Conservation (phyloP, 2,797 vertebrate genomes). For the Phrynocephalus vlangalii region DNA sequence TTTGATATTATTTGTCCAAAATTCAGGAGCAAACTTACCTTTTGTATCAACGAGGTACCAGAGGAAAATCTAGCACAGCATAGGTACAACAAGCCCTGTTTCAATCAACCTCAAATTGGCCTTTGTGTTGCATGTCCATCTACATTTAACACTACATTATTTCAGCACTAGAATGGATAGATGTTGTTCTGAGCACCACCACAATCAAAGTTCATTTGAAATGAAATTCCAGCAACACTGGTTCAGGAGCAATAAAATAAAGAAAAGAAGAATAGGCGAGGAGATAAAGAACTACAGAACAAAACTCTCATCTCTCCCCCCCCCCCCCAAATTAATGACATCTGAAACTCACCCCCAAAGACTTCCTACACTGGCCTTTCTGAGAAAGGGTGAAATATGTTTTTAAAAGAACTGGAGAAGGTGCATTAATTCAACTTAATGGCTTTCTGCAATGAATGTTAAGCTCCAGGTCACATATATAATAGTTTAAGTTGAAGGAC, state of each 20-base stretch:
- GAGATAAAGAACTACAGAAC: neutral
- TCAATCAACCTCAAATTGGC: neutral
- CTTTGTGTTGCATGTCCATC: neutral
- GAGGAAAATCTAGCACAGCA: neutral
- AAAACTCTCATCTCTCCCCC: neutral
- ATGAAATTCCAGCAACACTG: too few species aligned
- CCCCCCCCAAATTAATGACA: conserved; percentile 1
- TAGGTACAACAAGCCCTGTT: neutral
- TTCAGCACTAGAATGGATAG: neutral
- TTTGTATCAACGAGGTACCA: neutral
- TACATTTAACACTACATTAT: neutral
- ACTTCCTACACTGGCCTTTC: conserved; percentile 46
- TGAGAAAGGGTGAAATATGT: conserved; percentile 40
- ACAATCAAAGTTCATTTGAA: neutral
- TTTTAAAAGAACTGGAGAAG: conserved; percentile 53
- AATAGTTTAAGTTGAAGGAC: conserved; percentile 58
- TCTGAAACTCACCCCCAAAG: conserved; percentile 38
- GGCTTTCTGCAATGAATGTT: conserved; percentile 50
- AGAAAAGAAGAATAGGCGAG: neutral
- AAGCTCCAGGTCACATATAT: conserved; percentile 58
- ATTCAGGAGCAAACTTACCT: neutral
- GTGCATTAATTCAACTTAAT: conserved; percentile 64
- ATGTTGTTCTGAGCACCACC: neutral
- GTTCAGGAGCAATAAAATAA: neutral
- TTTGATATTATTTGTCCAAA: neutral